Evolutionary conservation across 1,140 invertebrate genomes (phyloP), one percentile per base, ranked within the genome.

Genomic region (Paraescarpia echinospica): DNA sequence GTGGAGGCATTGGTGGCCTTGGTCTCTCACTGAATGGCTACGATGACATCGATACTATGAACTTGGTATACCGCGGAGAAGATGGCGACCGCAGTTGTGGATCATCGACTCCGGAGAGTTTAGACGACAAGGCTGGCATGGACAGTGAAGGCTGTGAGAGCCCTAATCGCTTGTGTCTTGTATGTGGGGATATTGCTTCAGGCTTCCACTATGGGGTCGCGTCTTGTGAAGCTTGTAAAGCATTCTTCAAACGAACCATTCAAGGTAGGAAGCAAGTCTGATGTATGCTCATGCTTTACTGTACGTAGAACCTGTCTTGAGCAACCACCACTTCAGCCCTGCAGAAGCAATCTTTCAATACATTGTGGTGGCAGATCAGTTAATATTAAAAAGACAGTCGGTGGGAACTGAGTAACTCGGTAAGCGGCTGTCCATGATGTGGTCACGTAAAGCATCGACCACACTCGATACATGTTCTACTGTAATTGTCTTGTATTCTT

Each of bases 151-250:
- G 48, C 34, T 33, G 48, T 35, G 51, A 92, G 9, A 33, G 51
- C 34, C 92, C 51, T 0, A 92, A 92, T 93, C 94, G 95, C 92
- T 92, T 96, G 35, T 99, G 99, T 96, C 97, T 99, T 77, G 99
- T 99, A 1, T 99, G 99, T 96, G 99, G 99, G 0, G 99, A 99
- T 96, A 97, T 98, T 27, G 99, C 99, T 0, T 99, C 99, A 33
- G 99, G 99, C 9, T 99, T 99, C 96, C 99, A 99, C 96, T 99
- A 99, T 95, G 99, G 99, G 14, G 99, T 99, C 4, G 98, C 99
- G 33, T 99, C 96, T 8, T 99, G 99, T 95, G 99, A 99, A 96
- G 99, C 99, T 22, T 99, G 99, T 96, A 99, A 99, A 97, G 99
- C 99, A 51, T 99, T 99, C 97, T 99, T 77, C 59, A 77, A 77